Percentiles rank a stretch among this genome's conserved stretches.
Evolutionary conservation across 2,113 vertebrate genomes (phyloP).

Genomic region (Chloropsis hardwickii): DNA sequence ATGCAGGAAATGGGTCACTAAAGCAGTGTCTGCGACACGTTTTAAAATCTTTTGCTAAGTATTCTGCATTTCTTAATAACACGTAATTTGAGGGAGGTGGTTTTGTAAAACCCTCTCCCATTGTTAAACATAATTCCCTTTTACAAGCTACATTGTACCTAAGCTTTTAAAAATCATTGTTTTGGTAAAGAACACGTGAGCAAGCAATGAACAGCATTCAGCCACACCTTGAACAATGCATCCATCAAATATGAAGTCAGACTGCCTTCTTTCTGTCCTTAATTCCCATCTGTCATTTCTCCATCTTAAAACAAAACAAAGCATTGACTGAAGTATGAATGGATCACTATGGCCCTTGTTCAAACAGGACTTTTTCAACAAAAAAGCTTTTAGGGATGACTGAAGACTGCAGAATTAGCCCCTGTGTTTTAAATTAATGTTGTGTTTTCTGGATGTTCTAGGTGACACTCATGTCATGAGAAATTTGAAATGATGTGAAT

Average conservation of each 20-base stretch:
- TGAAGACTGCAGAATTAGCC: neutral
- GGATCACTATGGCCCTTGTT: neutral
- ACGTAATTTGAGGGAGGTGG: neutral
- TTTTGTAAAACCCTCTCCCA: neutral
- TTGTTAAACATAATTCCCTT: neutral
- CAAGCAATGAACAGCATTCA: neutral
- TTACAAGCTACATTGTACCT: neutral
- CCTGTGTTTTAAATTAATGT: neutral
- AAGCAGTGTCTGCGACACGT: neutral
- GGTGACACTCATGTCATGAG: neutral
- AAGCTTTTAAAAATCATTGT: neutral
- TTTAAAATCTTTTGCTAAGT: neutral
- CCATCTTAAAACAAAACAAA: neutral
- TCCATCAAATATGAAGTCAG: neutral
- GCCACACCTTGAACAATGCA: neutral
- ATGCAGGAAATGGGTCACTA: neutral
- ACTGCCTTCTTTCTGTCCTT: neutral
- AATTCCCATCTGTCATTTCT: slow-evolving; percentile 8
- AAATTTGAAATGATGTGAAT: neutral
- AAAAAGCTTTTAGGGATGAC: neutral
- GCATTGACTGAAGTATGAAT: neutral
- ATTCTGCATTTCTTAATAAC: neutral
- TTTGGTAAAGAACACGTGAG: neutral
- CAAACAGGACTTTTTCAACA: neutral
- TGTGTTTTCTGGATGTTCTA: neutral